Percentiles rank a stretch among this genome's conserved stretches.
phyloP scores from a whole-genome alignment of 2,113 vertebrate species.

The Aepyceros melampus region DNA sequence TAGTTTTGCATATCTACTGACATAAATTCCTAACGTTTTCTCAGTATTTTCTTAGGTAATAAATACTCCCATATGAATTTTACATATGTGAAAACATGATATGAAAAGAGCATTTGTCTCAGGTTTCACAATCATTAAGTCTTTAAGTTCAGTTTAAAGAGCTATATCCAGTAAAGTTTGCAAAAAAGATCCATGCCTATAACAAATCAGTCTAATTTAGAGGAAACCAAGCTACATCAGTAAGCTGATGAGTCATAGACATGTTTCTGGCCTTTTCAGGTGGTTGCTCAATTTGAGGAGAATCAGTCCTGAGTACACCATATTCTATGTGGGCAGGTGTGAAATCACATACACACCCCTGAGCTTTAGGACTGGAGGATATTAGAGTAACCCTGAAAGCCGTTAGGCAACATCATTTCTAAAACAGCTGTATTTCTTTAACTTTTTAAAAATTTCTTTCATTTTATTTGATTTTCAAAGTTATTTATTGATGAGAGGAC shows the following conservation, averaged over 20 bases:
- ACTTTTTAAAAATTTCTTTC: not conserved
- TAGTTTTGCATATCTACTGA: not conserved
- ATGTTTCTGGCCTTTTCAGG: conserved; percentile 1
- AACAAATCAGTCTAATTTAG: not conserved
- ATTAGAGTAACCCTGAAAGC: not conserved
- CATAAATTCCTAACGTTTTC: not conserved
- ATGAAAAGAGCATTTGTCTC: not conserved
- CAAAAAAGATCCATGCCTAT: not conserved
- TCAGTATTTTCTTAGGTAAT: not conserved
- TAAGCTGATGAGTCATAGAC: conserved; percentile 15
- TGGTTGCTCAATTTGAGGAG: conserved; percentile 25
- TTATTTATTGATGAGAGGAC: not conserved
- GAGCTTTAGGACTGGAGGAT: not conserved
- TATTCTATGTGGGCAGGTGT: conserved; percentile 39
- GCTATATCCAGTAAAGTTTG: not conserved
- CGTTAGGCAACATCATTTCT: not conserved
- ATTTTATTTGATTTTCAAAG: not conserved
- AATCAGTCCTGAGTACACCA: not conserved
- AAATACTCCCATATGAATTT: not conserved
- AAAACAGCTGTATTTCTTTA: not conserved
- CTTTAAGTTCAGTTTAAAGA: not conserved
- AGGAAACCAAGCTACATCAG: not conserved
- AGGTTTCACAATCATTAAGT: not conserved
- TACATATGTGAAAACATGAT: not conserved
- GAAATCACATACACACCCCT: conserved; percentile 6